phyloP scores from a whole-genome alignment of 2,888 invertebrate species.

The Oligia strigilis region DNA sequence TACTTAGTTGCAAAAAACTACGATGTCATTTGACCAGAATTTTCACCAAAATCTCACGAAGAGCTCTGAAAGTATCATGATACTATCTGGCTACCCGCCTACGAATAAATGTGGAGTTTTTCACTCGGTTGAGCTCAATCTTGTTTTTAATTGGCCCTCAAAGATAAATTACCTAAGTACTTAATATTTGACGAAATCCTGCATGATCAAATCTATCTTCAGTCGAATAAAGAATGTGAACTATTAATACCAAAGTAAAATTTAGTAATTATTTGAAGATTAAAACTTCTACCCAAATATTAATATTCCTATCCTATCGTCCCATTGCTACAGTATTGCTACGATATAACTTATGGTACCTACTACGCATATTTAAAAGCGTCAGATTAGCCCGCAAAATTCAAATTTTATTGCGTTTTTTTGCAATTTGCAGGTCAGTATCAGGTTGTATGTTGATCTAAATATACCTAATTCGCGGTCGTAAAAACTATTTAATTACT shows the following conservation, averaged over 20 bases:
- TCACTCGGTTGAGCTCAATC: constrained; percentile 5
- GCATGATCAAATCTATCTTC: background rate
- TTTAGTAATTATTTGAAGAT: constrained; percentile 1
- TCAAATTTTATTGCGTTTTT: background rate
- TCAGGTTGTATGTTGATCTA: no score
- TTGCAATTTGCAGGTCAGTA: background rate
- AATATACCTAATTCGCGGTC: background rate
- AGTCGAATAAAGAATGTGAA: constrained; percentile 3
- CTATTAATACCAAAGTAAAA: background rate
- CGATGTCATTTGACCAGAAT: background rate
- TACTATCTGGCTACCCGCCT: background rate
- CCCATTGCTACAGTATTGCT: background rate
- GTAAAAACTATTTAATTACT: background rate
- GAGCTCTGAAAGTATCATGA: constrained; percentile 8
- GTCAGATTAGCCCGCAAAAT: background rate
- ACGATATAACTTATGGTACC: background rate
- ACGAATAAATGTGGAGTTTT: constrained; percentile 6
- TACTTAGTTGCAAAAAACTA: background rate
- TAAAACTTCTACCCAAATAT: background rate
- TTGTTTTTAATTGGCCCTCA: background rate
- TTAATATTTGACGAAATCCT: background rate
- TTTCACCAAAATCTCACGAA: constrained; percentile 5
- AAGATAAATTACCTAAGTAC: background rate
- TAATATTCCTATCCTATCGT: background rate
- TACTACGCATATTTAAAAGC: background rate